Evolutionary conservation across 2,113 vertebrate species (phyloP).

Genomic region (Grammatotria lemairii): DNA sequence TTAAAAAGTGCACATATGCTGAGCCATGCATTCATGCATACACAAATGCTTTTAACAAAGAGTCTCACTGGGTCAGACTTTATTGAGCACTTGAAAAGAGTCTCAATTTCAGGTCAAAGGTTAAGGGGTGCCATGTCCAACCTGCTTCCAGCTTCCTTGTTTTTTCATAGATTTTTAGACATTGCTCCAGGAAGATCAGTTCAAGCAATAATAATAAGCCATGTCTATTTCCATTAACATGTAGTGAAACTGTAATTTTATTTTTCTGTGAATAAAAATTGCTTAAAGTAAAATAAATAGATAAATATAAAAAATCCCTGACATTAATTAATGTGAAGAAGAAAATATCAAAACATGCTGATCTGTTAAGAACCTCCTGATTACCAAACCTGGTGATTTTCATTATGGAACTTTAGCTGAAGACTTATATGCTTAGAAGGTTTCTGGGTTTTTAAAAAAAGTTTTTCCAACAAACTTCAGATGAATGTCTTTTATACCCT

Average conservation of each 20-base stretch:
- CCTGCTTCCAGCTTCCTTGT: background rate
- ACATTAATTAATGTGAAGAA: background rate
- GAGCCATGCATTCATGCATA: background rate
- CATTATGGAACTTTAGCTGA: background rate
- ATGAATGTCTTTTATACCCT: background rate
- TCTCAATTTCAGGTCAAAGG: constrained; percentile 27
- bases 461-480: background rate
- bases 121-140: constrained; percentile 4
- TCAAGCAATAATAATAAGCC: background rate
- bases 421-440: background rate
- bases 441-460: background rate
- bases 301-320: background rate
- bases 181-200: background rate
- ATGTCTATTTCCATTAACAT: background rate
- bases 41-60: background rate
- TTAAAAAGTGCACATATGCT: background rate
- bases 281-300: background rate
- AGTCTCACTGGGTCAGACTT: background rate
- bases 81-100: background rate
- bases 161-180: background rate
- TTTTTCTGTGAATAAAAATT: background rate
- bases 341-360: background rate
- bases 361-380: background rate
- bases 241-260: background rate
- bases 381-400: background rate